These are phyloP conservation scores for Orgyia antiqua DNA, from an alignment of 2,888 invertebrate genomes.

Conservation along the genomic window DNA sequence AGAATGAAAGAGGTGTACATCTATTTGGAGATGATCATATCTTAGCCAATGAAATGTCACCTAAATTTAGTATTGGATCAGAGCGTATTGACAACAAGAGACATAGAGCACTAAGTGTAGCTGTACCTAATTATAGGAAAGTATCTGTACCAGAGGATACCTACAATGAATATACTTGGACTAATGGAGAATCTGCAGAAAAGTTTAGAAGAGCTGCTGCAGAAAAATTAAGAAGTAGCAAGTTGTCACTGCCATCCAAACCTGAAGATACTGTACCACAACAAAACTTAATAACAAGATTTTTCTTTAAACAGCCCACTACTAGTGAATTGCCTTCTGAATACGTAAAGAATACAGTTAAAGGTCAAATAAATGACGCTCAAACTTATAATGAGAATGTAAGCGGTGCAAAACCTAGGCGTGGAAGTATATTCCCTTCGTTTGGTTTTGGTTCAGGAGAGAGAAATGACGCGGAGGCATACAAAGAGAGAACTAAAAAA, in stretches of 20 bases:
- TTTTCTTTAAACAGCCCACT: slow-evolving; percentile 52
- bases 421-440: slow-evolving; percentile 59
- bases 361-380: slow-evolving; percentile 45
- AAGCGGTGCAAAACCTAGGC: slow-evolving; percentile 40
- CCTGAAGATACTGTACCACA: slow-evolving; percentile 33
- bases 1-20: slow-evolving; percentile 78
- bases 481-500: slow-evolving; percentile 59
- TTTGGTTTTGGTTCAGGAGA: slow-evolving; percentile 42
- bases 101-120: slow-evolving; percentile 81
- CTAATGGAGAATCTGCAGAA: slow-evolving; percentile 80
- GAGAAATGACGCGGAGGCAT: slow-evolving; percentile 45
- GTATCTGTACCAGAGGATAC: slow-evolving; percentile 54
- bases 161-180: slow-evolving; percentile 81
- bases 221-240: slow-evolving; percentile 61
- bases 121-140: slow-evolving; percentile 65
- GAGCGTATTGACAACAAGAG: slow-evolving; percentile 63
- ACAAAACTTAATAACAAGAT: slow-evolving; percentile 49
- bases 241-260: slow-evolving; percentile 56
- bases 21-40: slow-evolving; percentile 87
- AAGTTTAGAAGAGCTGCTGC: slow-evolving; percentile 77
- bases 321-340: slow-evolving; percentile 54
- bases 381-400: slow-evolving; percentile 42
- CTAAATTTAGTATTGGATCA: slow-evolving; percentile 77
- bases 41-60: slow-evolving; percentile 81
- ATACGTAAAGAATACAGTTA: slow-evolving; percentile 54